phyloP scores from a whole-genome alignment of 2,888 invertebrate species.

The Drosophila cracens region DNA sequence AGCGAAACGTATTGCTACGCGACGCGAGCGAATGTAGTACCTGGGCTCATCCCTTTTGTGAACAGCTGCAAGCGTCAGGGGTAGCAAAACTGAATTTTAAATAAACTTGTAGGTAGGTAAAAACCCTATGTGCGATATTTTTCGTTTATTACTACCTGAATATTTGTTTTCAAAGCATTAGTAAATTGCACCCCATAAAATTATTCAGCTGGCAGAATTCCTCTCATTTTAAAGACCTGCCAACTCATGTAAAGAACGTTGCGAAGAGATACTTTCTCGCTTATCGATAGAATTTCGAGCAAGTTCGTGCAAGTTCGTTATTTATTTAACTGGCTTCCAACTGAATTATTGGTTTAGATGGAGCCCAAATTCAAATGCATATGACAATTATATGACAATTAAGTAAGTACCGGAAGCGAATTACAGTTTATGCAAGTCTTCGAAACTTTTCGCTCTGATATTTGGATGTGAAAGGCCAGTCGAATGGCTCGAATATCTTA shows the following conservation, averaged over 20 bases:
- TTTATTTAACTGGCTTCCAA: background rate
- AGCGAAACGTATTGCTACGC: constrained; percentile 44
- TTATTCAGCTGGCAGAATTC: constrained; percentile 7
- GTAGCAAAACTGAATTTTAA: constrained; percentile 2
- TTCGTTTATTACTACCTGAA: constrained; percentile 17
- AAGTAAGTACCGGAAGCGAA: background rate
- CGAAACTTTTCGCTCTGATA: background rate
- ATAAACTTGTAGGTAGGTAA: constrained; percentile 2
- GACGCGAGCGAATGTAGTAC: constrained; percentile 38
- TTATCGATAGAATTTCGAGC: background rate
- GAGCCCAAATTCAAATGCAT: background rate
- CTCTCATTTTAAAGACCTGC: constrained; percentile 19
- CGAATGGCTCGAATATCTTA: background rate
- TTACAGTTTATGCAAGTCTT: background rate
- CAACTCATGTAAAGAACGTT: constrained; percentile 29
- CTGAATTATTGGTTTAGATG: background rate
- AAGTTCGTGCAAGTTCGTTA: background rate
- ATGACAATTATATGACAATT: background rate
- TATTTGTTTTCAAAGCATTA: background rate
- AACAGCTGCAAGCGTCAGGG: constrained; percentile 2
- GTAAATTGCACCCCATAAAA: constrained; percentile 30
- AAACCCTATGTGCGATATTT: background rate
- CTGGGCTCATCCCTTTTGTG: background rate
- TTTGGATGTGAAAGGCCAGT: background rate
- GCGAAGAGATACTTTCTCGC: background rate